Conservation (phyloP, 2,797 vertebrate species). For the Benthosema pterotum region DNA sequence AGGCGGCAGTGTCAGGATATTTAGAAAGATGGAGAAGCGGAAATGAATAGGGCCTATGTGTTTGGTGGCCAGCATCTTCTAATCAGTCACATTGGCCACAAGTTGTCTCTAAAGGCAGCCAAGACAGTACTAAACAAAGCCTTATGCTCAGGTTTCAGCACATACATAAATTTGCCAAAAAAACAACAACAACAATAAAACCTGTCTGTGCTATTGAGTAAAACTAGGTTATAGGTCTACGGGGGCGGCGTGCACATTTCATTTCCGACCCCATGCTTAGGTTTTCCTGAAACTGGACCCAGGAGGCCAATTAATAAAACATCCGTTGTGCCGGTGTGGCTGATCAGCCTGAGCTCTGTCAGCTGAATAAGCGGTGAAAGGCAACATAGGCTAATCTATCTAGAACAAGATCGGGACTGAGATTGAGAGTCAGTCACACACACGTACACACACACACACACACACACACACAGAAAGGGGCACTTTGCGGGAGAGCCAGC, state of each 20-base stretch:
- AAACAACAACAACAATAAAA: too few relatives aligned
- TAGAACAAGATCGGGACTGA: slow-evolving; percentile 77
- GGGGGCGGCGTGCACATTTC: slow-evolving; percentile 51
- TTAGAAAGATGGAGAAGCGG: slow-evolving; percentile 30
- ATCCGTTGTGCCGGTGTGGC: slow-evolving; percentile 63
- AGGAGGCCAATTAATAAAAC: slow-evolving; percentile 78
- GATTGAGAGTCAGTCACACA: slow-evolving; percentile 67
- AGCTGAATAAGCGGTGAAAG: slow-evolving; percentile 82
- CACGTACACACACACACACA: slow-evolving; percentile 16
- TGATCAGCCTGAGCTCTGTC: slow-evolving; percentile 71
- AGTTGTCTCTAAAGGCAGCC: too few relatives aligned
- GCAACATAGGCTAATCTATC: slow-evolving; percentile 73
- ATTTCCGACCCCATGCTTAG: slow-evolving; percentile 71
- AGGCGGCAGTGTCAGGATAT: slow-evolving; percentile 11
- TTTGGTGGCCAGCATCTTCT: too few relatives aligned
- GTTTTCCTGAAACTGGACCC: slow-evolving; percentile 77
- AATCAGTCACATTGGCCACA: too few relatives aligned
- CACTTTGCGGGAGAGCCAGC: slow-evolving; percentile 9
- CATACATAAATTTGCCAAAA: slow-evolving; percentile 7
- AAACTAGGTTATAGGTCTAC: slow-evolving; percentile 17
- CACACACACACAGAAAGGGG: slow-evolving; percentile 16
- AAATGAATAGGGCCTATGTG: too few relatives aligned
- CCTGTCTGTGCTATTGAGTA: too few relatives aligned
- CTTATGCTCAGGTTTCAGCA: too few relatives aligned
- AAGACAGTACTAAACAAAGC: too few relatives aligned